Base-by-base conservation (phyloP, 2,113 vertebrate species). In the Hippocampus zosterae region DNA sequence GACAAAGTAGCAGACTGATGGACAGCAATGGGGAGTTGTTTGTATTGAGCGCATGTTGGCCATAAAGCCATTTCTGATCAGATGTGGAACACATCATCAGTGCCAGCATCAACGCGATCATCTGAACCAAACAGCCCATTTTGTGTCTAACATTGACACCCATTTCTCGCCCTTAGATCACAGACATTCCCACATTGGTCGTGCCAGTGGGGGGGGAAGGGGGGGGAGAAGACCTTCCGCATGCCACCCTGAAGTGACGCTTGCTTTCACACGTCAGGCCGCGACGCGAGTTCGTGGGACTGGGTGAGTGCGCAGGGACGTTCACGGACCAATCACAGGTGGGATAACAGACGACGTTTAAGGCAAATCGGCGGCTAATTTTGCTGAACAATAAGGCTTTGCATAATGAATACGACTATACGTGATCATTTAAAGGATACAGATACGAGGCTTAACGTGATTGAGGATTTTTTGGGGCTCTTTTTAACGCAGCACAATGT, bases 291-390 rank as follows among this genome's bases (percentile, higher is more conserved):
- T 75, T 72, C 70, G 75, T 56, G 80, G 81, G 72, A 60, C 72
- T 33, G 82, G 82, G 85, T 84, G 86, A 85, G 82, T 27, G 65
- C 65, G 65, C 44, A 33, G 42, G 33, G 81, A 71, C 57, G 78
- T 40, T 1, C 48, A 42, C 68, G 41, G 75, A 81, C 88, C 88
- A 88, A 91, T 91, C 87, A 84, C 67, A 78, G 85, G 81, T 85
- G 82, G 65, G 76, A 77, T 75, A 79, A 85, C 73, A 73, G 77
- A 83, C 80, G 70, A 63, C 71, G 82, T 83, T 72, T 69, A 41
- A 42, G 79, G 71, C 67, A 84, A 86, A 88, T 74, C 68, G 67
- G 75, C 71, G 9, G 44, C 27, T 55, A 37, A 67, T 67, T 37
- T 50, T 23, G 11, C 12, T 13, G 11, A 64, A 64, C 62, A 25